phyloP scores from a whole-genome alignment of 2,888 invertebrate species.

The Pediacus dermestoides region DNA sequence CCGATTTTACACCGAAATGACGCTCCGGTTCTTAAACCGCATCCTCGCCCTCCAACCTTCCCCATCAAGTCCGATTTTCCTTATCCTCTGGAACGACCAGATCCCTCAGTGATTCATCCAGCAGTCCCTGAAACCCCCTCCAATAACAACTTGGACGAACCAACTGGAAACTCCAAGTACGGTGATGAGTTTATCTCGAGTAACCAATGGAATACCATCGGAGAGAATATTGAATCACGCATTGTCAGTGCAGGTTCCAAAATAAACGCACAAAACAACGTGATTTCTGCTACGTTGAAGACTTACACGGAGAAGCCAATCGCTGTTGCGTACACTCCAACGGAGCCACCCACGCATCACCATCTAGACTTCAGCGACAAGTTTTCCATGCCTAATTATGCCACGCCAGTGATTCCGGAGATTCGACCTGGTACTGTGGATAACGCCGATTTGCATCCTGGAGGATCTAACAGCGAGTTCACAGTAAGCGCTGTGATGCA shows the following conservation, averaged over 20 bases:
- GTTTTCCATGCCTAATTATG: conserved; percentile 52
- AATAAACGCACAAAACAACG: conserved; percentile 24
- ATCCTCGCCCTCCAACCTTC: conserved; percentile 39
- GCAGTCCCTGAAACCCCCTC: conserved; percentile 46
- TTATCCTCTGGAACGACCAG: conserved; percentile 61
- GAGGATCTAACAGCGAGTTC: conserved; percentile 35
- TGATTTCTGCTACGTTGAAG: conserved; percentile 47
- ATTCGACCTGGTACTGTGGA: conserved; percentile 44
- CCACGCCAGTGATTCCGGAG: conserved; percentile 52
- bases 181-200: conserved; percentile 33
- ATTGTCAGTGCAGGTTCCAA: conserved; percentile 46
- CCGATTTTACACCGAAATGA: conserved; percentile 49
- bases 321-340: conserved; percentile 64
- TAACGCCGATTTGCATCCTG: conserved; percentile 21
- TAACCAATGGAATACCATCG: conserved; percentile 48
- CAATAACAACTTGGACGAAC: conserved; percentile 30
- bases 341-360: conserved; percentile 40
- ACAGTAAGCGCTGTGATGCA: conserved; percentile 50
- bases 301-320: conserved; percentile 58
- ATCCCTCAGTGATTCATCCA: conserved; percentile 47
- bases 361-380: conserved; percentile 45
- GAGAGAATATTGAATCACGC: conserved; percentile 45
- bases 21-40: conserved; percentile 49
- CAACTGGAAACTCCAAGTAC: conserved; percentile 9
- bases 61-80: conserved; percentile 60